Conservation (phyloP, 2,797 vertebrate genomes). For the Mionectes olivaceus region DNA sequence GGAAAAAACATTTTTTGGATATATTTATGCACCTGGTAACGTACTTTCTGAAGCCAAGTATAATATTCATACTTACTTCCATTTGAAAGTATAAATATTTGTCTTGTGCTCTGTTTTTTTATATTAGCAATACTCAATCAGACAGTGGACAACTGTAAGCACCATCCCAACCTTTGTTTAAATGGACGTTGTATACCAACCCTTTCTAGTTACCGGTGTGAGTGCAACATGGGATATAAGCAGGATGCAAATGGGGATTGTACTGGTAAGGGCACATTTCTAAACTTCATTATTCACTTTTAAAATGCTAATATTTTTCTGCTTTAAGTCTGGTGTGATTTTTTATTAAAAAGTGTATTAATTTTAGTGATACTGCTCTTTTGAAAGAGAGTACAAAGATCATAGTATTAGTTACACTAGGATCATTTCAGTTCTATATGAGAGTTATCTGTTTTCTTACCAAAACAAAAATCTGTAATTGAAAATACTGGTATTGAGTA, state of each 20-base stretch:
- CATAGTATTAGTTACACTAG: neutral
- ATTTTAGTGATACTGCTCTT: neutral
- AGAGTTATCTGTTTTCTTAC: neutral
- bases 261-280: constrained; percentile 68
- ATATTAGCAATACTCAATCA: constrained; percentile 78
- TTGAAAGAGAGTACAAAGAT: neutral
- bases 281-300: neutral
- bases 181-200: constrained; percentile 81
- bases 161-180: constrained; percentile 77
- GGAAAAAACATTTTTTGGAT: neutral
- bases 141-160: constrained; percentile 79
- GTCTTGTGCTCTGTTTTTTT: neutral
- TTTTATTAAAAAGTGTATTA: neutral
- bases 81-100: neutral
- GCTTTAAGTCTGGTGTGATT: neutral
- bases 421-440: neutral
- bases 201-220: constrained; percentile 78
- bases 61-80: neutral
- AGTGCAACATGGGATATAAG: constrained; percentile 81
- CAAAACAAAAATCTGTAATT: neutral
- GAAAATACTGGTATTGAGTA: neutral
- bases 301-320: neutral
- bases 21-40: neutral
- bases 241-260: constrained; percentile 79
- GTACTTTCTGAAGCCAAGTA: neutral